A percentile compares a stretch with the other conserved stretches of the same genome.
These are phyloP conservation scores for Podarcis siculus DNA, from an alignment of 2,797 vertebrate species.

Conservation along the genomic window DNA sequence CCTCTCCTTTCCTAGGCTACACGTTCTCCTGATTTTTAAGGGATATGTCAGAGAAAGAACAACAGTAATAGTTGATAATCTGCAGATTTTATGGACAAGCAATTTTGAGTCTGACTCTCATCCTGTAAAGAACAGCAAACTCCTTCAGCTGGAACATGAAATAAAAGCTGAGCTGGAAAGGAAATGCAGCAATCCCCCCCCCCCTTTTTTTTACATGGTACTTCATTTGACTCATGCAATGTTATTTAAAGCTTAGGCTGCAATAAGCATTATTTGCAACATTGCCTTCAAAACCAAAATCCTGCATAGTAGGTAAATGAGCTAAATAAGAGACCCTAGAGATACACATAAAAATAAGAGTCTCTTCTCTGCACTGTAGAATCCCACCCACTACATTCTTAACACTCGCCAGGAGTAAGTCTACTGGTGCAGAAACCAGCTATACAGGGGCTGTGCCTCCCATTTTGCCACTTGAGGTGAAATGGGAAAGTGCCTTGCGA, in stretches of 20 bases:
- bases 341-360: neutral
- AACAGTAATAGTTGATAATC: conserved; percentile 44
- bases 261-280: conserved; percentile 35
- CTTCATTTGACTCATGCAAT: conserved; percentile 60
- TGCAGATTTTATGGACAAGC: conserved; percentile 52
- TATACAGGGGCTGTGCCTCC: neutral
- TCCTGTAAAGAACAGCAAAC: conserved; percentile 53
- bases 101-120: conserved; percentile 47
- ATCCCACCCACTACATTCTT: too few relatives aligned
- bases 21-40: conserved; percentile 26
- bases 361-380: neutral
- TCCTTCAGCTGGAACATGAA: conserved; percentile 63
- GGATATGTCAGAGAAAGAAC: conserved; percentile 43
- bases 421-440: neutral
- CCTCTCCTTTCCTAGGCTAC: neutral
- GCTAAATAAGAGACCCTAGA: neutral
- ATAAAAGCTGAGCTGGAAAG: conserved; percentile 58
- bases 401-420: neutral
- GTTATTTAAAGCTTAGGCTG: conserved; percentile 60
- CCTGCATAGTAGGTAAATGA: conserved; percentile 17
- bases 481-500: too few relatives aligned
- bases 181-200: conserved; percentile 44
- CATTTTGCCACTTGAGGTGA: too few relatives aligned
- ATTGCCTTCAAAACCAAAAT: conserved; percentile 26
- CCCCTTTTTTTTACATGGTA: conserved; percentile 35